Evolutionary conservation across 2,888 invertebrate species (phyloP), one percentile per base, ranked within the genome.

Genomic region (Lagria hirta): DNA sequence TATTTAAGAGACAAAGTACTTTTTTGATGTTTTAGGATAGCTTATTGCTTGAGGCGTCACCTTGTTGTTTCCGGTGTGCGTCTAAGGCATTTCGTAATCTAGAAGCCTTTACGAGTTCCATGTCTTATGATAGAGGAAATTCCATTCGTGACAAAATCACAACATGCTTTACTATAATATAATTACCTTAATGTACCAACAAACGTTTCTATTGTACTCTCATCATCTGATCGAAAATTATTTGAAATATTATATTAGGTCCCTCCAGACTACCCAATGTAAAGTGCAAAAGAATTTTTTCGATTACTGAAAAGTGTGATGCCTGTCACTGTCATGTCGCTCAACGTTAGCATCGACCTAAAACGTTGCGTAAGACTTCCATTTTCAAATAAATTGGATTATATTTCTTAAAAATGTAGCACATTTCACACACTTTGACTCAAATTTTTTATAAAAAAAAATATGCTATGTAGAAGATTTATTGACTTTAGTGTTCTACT

Each of bases 181-280:
- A 44, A 43, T 43, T 48, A 48, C 48, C 29, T 21, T 43, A 48
- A 43, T 43, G 48, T 36, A 32, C 41, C 24, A 22, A 36, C 15
- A 30, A 44, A 44, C 38, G 43, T 11, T 38, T 28, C 32, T 17
- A 30, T 26, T 37, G 37, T 37, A 29, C 17, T 28, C 23, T 10
- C 10, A 24, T 30, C 27, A 29, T 14, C 41, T 28, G 15, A 26
- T 15, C 21, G 37, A 37, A 33, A n/a, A n/a, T n/a, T n/a, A n/a
- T n/a, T n/a, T n/a, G n/a, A n/a, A n/a, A n/a, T n/a, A n/a, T n/a
- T n/a, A n/a, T n/a, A n/a, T n/a, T n/a, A n/a, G n/a, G n/a, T n/a
- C n/a, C n/a, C n/a, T n/a, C n/a, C n/a, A n/a, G n/a, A n/a, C n/a
- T n/a, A n/a, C n/a, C n/a, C n/a, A n/a, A n/a, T n/a, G n/a, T n/a